Percentiles rank a stretch among this genome's conserved stretches.
phyloP scores from a whole-genome alignment of 2,113 vertebrate species.

The Picathartes gymnocephalus region DNA sequence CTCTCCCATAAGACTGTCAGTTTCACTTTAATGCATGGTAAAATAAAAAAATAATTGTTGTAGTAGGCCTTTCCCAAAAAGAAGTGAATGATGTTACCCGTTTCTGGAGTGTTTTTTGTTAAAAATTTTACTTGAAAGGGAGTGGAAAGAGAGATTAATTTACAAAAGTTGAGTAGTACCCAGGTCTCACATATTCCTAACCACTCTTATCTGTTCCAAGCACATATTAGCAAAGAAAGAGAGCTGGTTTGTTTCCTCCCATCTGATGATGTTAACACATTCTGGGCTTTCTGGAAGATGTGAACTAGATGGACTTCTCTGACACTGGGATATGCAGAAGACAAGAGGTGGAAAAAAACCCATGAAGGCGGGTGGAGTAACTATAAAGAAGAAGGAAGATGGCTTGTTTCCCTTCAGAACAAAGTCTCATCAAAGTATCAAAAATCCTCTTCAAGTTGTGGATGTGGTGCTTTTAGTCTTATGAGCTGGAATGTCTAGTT shows the following conservation, averaged over 20 bases:
- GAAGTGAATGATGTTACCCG: rapidly evolving
- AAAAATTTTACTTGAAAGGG: neutral
- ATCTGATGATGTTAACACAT: neutral
- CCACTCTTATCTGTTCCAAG: neutral
- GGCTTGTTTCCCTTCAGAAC: neutral
- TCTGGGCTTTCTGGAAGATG: neutral
- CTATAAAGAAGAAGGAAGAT: neutral
- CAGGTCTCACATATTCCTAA: neutral
- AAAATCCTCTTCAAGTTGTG: neutral
- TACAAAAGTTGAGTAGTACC: neutral
- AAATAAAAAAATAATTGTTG: neutral
- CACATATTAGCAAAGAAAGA: neutral
- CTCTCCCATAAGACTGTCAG: neutral
- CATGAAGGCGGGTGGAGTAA: neutral
- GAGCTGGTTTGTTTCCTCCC: neutral
- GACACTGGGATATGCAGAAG: neutral
- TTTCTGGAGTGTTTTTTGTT: rapidly evolving
- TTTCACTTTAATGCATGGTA: neutral
- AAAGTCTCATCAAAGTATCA: neutral
- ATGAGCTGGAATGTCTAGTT: neutral
- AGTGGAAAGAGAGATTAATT: neutral
- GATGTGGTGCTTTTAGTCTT: neutral
- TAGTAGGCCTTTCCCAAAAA: neutral
- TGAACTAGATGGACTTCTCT: neutral
- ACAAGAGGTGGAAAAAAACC: neutral